These are phyloP conservation scores for Mormyrops boulengeri DNA, from an alignment of 2,797 vertebrate genomes.

Conservation along the genomic window DNA sequence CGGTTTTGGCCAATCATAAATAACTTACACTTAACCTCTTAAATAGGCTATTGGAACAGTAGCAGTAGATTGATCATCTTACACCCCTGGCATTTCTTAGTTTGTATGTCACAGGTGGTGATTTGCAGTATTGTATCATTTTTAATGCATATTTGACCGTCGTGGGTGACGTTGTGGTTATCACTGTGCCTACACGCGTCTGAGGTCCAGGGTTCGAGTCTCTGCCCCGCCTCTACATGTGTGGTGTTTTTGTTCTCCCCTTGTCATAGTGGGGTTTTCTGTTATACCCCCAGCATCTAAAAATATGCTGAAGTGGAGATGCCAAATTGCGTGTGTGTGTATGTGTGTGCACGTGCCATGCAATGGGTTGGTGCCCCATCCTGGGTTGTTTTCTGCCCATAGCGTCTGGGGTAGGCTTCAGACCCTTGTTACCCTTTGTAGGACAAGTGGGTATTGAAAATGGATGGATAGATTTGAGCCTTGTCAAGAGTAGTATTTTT, in stretches of 20 bases:
- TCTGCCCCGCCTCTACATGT: background rate
- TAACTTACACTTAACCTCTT: background rate
- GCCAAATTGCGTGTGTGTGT: background rate
- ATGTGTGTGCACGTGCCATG: rapidly evolving
- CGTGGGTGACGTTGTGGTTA: background rate
- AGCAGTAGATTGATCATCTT: background rate
- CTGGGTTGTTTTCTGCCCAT: background rate
- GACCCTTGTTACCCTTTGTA: background rate
- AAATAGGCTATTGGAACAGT: background rate
- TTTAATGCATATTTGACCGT: background rate
- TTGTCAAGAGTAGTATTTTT: background rate
- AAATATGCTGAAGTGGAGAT: background rate
- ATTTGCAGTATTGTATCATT: background rate
- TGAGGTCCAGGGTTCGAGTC: background rate
- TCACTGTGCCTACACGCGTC: background rate
- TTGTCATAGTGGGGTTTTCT: background rate
- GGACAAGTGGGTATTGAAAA: background rate
- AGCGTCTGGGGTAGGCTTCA: background rate
- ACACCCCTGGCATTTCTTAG: background rate
- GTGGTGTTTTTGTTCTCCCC: background rate
- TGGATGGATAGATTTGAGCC: background rate
- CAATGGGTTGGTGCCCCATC: background rate
- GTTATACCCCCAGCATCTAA: background rate
- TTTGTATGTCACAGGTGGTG: background rate
- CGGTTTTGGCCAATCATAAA: background rate